A percentile compares a stretch with the other conserved stretches of the same genome.
Evolutionary conservation across 2,797 vertebrate genomes (phyloP).

Genomic region (Streptopelia turtur): DNA sequence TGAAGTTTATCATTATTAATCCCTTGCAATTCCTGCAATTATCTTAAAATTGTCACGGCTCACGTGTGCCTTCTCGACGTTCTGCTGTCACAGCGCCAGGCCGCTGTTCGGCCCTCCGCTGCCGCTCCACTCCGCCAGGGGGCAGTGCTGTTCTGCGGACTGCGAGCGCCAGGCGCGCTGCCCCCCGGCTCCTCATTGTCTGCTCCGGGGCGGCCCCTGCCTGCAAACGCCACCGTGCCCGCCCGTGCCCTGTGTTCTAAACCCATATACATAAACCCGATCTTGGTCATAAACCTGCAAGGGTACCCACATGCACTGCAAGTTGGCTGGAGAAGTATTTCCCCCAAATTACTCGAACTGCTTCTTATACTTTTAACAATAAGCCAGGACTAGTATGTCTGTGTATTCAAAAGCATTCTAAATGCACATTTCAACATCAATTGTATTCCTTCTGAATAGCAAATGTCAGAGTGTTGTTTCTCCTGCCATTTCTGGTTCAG

Average conservation of each 20-base stretch:
- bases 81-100: too few species aligned
- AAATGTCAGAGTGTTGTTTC: not conserved
- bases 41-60: not conserved
- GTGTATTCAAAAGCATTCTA: not conserved
- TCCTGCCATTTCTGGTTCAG: not conserved
- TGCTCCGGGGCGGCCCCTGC: too few species aligned
- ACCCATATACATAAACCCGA: not conserved
- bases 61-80: fast-evolving
- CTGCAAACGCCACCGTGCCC: not conserved
- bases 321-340: not conserved
- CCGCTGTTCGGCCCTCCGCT: too few species aligned
- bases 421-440: not conserved
- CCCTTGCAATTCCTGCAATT: not conserved
- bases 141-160: too few species aligned
- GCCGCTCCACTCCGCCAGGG: too few species aligned
- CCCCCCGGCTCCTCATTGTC: too few species aligned
- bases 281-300: not conserved
- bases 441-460: not conserved
- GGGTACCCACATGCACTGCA: fast-evolving
- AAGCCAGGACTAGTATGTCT: too few species aligned
- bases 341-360: not conserved
- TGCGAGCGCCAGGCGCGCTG: too few species aligned
- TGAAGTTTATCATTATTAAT: not conserved
- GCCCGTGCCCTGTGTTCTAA: not conserved
- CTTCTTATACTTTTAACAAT: not conserved